Evolutionary conservation across 92 coral and sea anemone genomes (phyloP).

Genomic region (Epizoanthus fatuus): DNA sequence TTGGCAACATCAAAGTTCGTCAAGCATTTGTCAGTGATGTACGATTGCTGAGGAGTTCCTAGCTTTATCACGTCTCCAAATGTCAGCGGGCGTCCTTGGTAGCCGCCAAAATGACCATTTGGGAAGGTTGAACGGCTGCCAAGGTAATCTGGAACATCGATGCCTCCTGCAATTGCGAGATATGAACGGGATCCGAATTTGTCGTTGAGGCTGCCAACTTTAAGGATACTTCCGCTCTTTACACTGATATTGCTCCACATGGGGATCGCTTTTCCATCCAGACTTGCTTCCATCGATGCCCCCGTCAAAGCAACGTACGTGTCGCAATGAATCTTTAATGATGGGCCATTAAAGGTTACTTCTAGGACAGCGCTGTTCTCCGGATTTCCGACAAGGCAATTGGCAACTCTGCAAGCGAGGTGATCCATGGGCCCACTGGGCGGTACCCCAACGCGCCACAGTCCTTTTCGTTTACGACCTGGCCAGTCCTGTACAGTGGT

Average conservation of each 20-base stretch:
- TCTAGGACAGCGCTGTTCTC: slow-evolving; percentile 70
- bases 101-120: slow-evolving; percentile 67
- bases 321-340: slow-evolving; percentile 55
- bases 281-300: slow-evolving; percentile 51
- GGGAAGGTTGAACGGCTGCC: slow-evolving; percentile 75
- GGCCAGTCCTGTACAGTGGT: slow-evolving; percentile 79
- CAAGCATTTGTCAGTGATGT: not conserved
- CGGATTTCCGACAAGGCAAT: slow-evolving; percentile 62
- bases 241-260: slow-evolving; percentile 62
- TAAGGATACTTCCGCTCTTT: slow-evolving; percentile 37
- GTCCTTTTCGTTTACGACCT: slow-evolving; percentile 63
- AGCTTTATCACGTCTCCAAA: slow-evolving; percentile 54
- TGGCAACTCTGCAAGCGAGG: slow-evolving; percentile 68
- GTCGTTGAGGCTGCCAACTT: slow-evolving; percentile 54
- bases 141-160: slow-evolving; percentile 70
- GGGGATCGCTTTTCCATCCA: slow-evolving; percentile 41
- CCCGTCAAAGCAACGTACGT: slow-evolving; percentile 64
- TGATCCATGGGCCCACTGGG: slow-evolving; percentile 81
- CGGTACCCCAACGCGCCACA: slow-evolving; percentile 82
- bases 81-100: slow-evolving; percentile 67
- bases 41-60: slow-evolving; percentile 14
- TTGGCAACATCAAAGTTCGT: not conserved
- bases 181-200: slow-evolving; percentile 61
- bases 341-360: slow-evolving; percentile 67
- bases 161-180: slow-evolving; percentile 62